Base-by-base conservation (phyloP, 2,797 vertebrate genomes). In the Takifugu rubripes region DNA sequence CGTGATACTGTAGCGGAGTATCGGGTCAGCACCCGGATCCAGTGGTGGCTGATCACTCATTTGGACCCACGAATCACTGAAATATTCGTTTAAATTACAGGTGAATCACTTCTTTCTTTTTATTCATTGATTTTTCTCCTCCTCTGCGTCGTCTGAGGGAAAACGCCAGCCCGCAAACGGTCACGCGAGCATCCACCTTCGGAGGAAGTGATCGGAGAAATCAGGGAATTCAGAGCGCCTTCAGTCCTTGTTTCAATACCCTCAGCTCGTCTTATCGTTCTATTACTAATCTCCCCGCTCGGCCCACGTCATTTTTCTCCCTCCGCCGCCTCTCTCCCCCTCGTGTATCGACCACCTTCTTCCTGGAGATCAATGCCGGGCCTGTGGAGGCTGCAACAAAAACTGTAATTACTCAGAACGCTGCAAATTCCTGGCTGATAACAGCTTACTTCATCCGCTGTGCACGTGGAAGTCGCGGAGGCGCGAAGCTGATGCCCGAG, bases 391-490 rank as follows among this genome's bases (percentile, higher is more conserved):
- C 82, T 73, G 76, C 75, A 87, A 88, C 84, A 88, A 90, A 88
- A 90, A 87, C 79, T 86, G 81, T 88, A 88, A 90, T 91, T 88
- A 90, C 86, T 90, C 87, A 90, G 56, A 88, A 89, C 91, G 87
- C 90, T 88, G 91, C 91, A 87, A 88, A 90, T 87, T 86, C 84
- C 70, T 87, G 44, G 68, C 81, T 61, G 82, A 87, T 89, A 89
- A 77, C 75, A 80, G 67, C 78, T 87, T 77, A 84, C 86, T 88
- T 82, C 72, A 81, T 84, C 83, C 72, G 81, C 81, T 77, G 81
- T 80, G 74, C 68, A 62, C 70, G 73, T 29, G 84, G 68, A 67
- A 78, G 80, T 64, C 54, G 68, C 71, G 61, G 45, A 12, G 40
- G 31, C 44, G 61, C 27, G 27, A 29, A 29, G 27, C 27, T 29